Evolutionary conservation across 2,888 invertebrate species (phyloP).

Genomic region (Sinhomidia bicolor): DNA sequence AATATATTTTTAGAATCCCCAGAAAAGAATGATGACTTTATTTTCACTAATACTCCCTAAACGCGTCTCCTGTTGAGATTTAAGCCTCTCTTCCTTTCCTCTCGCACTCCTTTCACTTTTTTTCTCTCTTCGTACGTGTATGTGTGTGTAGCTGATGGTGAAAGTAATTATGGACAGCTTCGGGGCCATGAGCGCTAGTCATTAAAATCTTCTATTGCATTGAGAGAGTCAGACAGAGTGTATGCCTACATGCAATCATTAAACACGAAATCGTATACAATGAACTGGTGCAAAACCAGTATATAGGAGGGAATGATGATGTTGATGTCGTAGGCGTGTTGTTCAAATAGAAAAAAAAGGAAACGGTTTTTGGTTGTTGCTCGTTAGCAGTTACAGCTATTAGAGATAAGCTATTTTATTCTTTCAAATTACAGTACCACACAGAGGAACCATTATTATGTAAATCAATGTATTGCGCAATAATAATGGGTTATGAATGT

Average conservation of each 20-base stretch:
- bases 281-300: too few relatives aligned
- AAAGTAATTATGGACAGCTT: constrained; percentile 51
- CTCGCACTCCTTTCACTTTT: background rate
- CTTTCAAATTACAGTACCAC: too few relatives aligned
- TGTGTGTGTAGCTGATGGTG: constrained; percentile 27
- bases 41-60: constrained; percentile 46
- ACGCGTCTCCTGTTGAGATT: constrained; percentile 48
- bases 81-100: background rate
- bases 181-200: background rate
- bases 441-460: too few relatives aligned
- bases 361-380: too few relatives aligned
- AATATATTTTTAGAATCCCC: background rate
- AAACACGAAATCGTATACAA: too few relatives aligned
- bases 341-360: too few relatives aligned
- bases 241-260: background rate
- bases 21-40: constrained; percentile 28
- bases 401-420: too few relatives aligned
- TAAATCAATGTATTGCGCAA: too few relatives aligned
- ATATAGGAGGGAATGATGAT: too few relatives aligned
- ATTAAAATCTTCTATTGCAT: constrained; percentile 17
- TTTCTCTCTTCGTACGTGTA: background rate
- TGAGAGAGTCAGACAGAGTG: background rate
- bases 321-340: too few relatives aligned
- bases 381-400: too few relatives aligned
- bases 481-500: too few relatives aligned